Evolutionary conservation across 2,113 vertebrate genomes (phyloP).

Genomic region (Phocoena phocoena): DNA sequence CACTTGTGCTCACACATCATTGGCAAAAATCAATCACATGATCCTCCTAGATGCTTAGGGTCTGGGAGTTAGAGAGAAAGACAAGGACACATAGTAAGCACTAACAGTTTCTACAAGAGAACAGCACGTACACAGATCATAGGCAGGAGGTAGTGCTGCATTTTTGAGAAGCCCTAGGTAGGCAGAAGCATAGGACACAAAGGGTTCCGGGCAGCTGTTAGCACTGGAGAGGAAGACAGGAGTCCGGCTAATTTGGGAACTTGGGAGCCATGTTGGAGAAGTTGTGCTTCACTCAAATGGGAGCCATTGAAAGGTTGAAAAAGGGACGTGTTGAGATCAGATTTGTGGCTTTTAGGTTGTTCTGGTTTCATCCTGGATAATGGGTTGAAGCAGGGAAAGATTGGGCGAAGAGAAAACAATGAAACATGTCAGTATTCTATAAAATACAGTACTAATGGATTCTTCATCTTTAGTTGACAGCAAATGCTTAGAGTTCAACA

Average conservation of each 20-base stretch:
- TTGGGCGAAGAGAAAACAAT: background rate
- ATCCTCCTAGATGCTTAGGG: background rate
- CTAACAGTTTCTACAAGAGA: background rate
- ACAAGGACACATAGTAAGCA: too few species aligned
- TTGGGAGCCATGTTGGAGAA: background rate
- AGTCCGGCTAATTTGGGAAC: background rate
- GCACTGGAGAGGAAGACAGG: background rate
- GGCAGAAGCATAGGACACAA: background rate
- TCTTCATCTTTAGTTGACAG: slow-evolving; percentile 9
- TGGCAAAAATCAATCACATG: background rate
- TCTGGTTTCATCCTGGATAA: background rate
- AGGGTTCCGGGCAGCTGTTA: background rate
- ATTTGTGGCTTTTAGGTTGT: background rate
- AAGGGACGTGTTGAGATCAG: background rate
- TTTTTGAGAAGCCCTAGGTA: background rate
- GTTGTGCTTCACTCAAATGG: background rate
- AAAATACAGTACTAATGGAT: background rate
- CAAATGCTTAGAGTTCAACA: slow-evolving; percentile 24
- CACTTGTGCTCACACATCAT: background rate
- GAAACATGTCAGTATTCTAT: background rate
- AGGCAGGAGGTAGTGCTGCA: background rate
- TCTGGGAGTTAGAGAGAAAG: background rate
- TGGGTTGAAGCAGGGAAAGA: background rate
- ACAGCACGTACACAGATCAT: background rate
- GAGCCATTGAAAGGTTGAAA: background rate